Evolutionary conservation across 2,888 invertebrate species (phyloP).

Genomic region (Plusia festucae): DNA sequence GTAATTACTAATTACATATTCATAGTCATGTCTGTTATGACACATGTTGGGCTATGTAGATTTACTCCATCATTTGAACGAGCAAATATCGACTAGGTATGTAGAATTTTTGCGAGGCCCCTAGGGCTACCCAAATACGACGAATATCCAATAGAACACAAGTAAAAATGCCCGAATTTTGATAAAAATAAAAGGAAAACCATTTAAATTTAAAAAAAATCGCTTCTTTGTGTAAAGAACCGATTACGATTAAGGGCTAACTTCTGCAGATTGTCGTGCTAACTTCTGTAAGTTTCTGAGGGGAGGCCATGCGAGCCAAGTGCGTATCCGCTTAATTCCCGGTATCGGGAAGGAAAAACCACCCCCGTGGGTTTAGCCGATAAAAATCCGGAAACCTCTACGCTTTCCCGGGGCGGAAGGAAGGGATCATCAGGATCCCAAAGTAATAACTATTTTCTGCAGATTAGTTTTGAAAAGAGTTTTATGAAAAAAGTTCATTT

Average conservation of each 20-base stretch:
- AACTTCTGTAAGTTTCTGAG: too few species aligned
- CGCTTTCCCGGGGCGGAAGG: neutral
- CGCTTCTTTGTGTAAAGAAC: neutral
- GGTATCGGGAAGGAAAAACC: neutral
- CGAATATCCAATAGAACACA: neutral
- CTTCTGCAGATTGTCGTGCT: too few species aligned
- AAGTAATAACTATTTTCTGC: neutral
- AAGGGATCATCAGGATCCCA: neutral
- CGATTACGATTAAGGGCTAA: too few species aligned
- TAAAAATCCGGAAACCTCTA: neutral
- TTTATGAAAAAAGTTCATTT: neutral
- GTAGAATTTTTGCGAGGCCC: neutral
- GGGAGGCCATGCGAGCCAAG: too few species aligned
- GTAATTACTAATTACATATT: slow-evolving; percentile 4
- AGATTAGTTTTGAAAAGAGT: neutral
- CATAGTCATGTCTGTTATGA: slow-evolving; percentile 2
- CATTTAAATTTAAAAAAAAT: too few species aligned
- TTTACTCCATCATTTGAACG: neutral
- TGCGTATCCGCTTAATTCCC: neutral
- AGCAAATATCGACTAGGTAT: neutral
- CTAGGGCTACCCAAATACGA: neutral
- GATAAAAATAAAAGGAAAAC: too few species aligned
- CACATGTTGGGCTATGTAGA: neutral
- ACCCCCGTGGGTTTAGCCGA: neutral
- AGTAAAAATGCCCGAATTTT: neutral